Conservation (phyloP, 2,888 invertebrate species). For the Archaeoteleia sp. region DNA sequence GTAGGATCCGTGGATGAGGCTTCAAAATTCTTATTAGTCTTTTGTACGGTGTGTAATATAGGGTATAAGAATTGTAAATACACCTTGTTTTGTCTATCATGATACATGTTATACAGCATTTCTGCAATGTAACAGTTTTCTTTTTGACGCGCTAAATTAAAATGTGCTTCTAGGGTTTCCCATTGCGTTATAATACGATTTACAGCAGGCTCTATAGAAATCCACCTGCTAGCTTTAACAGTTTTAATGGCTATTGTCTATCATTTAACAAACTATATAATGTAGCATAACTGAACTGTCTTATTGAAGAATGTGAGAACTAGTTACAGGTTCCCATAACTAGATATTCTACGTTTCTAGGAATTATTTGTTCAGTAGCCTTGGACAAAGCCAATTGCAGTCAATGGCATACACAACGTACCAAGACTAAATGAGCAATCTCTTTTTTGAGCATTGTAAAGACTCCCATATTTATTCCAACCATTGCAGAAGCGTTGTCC, state of each 20-base stretch:
- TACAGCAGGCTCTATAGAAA: slow-evolving; percentile 60
- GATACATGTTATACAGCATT: slow-evolving; percentile 59
- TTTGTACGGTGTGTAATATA: slow-evolving; percentile 54
- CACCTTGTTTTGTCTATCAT: slow-evolving; percentile 57
- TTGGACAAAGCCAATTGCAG: too few relatives aligned
- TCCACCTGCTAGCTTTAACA: slow-evolving; percentile 58
- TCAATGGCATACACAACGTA: too few relatives aligned
- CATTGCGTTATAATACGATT: slow-evolving; percentile 59
- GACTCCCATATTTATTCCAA: too few relatives aligned
- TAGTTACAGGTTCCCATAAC: slow-evolving; percentile 55
- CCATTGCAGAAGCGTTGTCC: too few relatives aligned
- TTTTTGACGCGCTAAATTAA: slow-evolving; percentile 40
- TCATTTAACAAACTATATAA: slow-evolving; percentile 55
- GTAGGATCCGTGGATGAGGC: slow-evolving; percentile 29
- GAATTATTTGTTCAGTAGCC: too few relatives aligned
- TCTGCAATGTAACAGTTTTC: slow-evolving; percentile 65
- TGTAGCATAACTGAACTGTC: slow-evolving; percentile 36
- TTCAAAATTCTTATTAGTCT: slow-evolving; percentile 40
- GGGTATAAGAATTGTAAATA: slow-evolving; percentile 56
- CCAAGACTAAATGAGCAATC: too few relatives aligned
- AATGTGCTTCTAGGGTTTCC: slow-evolving; percentile 62
- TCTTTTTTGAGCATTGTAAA: too few relatives aligned
- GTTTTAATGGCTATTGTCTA: slow-evolving; percentile 55
- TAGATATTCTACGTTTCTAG: slow-evolving; percentile 57
- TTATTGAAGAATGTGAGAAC: slow-evolving; percentile 45